Evolutionary conservation across 2,797 vertebrate species (phyloP), one percentile per base, ranked within the genome.

Genomic region (Parambassis ranga): DNA sequence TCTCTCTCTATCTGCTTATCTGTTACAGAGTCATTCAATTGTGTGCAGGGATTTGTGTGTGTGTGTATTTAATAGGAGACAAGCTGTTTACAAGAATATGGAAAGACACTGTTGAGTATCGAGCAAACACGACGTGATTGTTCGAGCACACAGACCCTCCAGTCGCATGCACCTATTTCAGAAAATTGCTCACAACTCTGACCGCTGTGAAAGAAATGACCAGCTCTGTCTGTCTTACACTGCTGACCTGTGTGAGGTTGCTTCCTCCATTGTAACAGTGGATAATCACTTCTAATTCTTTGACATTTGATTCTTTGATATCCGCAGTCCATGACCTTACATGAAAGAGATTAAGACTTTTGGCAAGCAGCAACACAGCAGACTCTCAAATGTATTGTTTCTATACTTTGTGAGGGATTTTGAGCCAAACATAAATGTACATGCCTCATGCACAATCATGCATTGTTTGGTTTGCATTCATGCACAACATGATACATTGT

Each of bases 81-180:
- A 22, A 66, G 53, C 64, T 64, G 74, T 66, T 70, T 35, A 44
- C 49, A 48, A 55, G 37, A 53, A 49, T 35, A 65, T 41, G 8
- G 23, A 50, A 39, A 44, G 36, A 64, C 56, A 56, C n/a, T 59
- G 38, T 47, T 0, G 18, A 70, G 64, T 63, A 52, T 28, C 51
- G 35, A 47, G 42, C 36, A 61, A 68, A 65, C 46, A 53, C 1
- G 2, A 15, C 9, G 2, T 24, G 36, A 44, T 37, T 22, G 53
- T 38, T 60, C 2, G 22, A 39, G 39, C 32, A 18, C 18, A 19
- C 28, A 59, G 35, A 32, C 46, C 19, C 14, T 39, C 10, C 18
- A 33, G 26, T 22, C 28, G 5, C 4, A 30, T 5, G 6, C 6
- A n/a, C 14, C 7, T 47, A n/a, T 38, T 47, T 42, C 9, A 58